Evolutionary conservation across 2,797 vertebrate species (phyloP).

Genomic region (Hydrolagus colliei): DNA sequence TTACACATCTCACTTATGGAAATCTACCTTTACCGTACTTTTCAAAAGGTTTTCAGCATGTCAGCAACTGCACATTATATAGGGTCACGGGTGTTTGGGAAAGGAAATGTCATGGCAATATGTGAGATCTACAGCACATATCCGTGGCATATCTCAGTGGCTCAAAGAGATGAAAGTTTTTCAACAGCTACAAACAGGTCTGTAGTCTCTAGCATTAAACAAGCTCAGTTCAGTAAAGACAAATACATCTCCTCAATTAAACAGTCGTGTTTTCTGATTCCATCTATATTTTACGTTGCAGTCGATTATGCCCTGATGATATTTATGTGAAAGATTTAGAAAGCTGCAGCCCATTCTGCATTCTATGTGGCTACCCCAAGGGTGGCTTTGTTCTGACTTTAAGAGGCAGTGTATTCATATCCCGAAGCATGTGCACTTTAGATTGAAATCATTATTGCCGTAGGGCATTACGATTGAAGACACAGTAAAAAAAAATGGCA

Average conservation of each 20-base stretch:
- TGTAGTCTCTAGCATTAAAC: neutral
- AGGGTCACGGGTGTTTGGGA: too few species aligned
- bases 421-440: slow-evolving; percentile 25
- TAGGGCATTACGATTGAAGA: slow-evolving; percentile 23
- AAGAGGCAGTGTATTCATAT: slow-evolving; percentile 16
- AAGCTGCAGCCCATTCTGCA: slow-evolving; percentile 1
- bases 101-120: too few species aligned
- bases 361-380: slow-evolving; percentile 4
- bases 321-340: slow-evolving; percentile 12
- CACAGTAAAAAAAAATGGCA: slow-evolving; percentile 23
- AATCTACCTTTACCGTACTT: neutral
- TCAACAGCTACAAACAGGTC: neutral
- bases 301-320: slow-evolving; percentile 15
- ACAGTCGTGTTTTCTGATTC: neutral
- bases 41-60: neutral
- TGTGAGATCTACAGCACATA: neutral
- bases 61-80: too few species aligned
- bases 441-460: slow-evolving; percentile 20
- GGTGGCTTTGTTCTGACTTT: slow-evolving; percentile 22
- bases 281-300: slow-evolving; percentile 18
- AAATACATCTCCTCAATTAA: neutral
- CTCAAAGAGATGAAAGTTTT: neutral
- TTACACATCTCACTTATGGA: neutral
- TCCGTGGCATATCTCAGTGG: neutral
- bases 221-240: neutral